phyloP scores from a whole-genome alignment of 2,797 vertebrate species.

The Dipus sagitta region DNA sequence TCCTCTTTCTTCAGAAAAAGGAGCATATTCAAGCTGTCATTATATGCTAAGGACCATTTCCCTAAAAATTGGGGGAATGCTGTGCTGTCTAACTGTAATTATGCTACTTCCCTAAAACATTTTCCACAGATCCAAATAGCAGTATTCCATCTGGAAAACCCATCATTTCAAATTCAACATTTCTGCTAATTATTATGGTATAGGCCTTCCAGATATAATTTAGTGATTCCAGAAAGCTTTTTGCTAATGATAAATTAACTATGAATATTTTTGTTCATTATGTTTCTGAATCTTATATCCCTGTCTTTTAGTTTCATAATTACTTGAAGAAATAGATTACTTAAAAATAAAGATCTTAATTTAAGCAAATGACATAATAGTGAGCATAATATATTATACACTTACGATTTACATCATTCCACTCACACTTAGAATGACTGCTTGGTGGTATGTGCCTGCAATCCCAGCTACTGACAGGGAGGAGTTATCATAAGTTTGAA shows the following conservation, averaged over 20 bases:
- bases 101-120: constrained; percentile 67
- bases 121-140: constrained; percentile 69
- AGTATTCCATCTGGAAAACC: constrained; percentile 78
- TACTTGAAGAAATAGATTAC: constrained; percentile 54
- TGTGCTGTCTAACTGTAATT: constrained; percentile 69
- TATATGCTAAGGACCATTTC: constrained; percentile 75
- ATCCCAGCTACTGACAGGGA: neutral
- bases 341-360: constrained; percentile 61
- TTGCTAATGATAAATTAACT: constrained; percentile 75
- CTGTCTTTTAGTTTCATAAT: constrained; percentile 62
- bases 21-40: constrained; percentile 69
- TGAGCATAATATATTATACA: constrained; percentile 28
- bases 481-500: neutral
- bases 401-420: neutral
- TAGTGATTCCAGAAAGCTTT: constrained; percentile 65
- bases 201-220: constrained; percentile 77
- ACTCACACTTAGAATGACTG: neutral
- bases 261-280: constrained; percentile 68
- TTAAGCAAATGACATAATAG: constrained; percentile 47
- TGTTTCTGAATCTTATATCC: constrained; percentile 64
- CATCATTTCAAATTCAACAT: constrained; percentile 70
- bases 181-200: constrained; percentile 76
- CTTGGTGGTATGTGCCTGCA: neutral
- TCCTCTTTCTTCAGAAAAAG: constrained; percentile 68
- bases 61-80: constrained; percentile 66